Evolutionary conservation across 2,113 vertebrate species (phyloP).

Genomic region (Trinectes maculatus): DNA sequence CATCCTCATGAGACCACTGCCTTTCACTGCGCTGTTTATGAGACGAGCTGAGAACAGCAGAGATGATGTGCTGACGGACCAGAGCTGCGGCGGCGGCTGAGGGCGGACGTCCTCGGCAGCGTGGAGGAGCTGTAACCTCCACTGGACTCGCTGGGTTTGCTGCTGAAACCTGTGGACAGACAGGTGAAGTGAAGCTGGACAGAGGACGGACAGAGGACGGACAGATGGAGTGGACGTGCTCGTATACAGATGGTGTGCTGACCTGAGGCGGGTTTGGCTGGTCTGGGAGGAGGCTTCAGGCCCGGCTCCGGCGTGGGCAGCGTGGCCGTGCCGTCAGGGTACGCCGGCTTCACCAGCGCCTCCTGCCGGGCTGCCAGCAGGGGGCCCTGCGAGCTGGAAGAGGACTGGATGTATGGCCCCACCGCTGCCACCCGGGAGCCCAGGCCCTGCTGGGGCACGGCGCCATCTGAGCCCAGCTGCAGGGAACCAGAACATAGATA

Average conservation of each 20-base stretch:
- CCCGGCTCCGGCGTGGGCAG: constrained; percentile 79
- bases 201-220: no score
- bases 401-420: constrained; percentile 92
- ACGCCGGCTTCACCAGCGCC: constrained; percentile 86
- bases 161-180: constrained; percentile 47
- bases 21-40: no score
- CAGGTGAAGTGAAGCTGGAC: no score
- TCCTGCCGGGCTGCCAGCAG: constrained; percentile 84
- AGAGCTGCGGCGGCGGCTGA: constrained; percentile 46
- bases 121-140: constrained; percentile 74
- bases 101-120: constrained; percentile 76
- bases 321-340: constrained; percentile 82
- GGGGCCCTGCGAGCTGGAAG: constrained; percentile 83
- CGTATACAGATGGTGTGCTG: no score
- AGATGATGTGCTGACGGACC: constrained; percentile 53
- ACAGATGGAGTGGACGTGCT: no score
- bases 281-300: constrained; percentile 66
- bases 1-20: neutral
- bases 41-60: neutral
- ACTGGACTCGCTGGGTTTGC: constrained; percentile 70
- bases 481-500: no score
- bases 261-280: constrained; percentile 71
- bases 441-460: constrained; percentile 76
- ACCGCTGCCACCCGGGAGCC: constrained; percentile 92
- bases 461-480: constrained; percentile 77